Evolutionary conservation across 1,140 invertebrate genomes (phyloP), one percentile per base, ranked within the genome.

Genomic region (Popillia japonica): DNA sequence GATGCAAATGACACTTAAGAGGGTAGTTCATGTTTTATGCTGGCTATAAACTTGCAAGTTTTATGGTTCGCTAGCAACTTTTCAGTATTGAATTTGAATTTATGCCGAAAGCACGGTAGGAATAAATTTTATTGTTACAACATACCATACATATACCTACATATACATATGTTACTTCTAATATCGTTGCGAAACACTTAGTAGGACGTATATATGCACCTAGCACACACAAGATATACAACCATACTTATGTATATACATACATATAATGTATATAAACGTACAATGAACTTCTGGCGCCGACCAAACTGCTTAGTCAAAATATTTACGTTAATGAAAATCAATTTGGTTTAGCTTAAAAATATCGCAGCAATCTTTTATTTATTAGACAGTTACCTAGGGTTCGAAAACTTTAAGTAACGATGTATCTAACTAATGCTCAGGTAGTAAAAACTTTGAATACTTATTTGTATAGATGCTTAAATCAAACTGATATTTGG

Each of bases 31-130:
- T 68, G 8, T 68, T 68, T 68, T 68, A 68, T 34, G 61, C 22
- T 34, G 22, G 61, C 22, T 34, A 68, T 68, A 68, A 68, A 68
- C 17, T 7, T 10, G 61, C 27, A 23, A 68, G 23, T 27, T 68
- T 34, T 34, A 68, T 27, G 8, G 22, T 68, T 14, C 61, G 6
- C 20, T 68, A 68, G 22, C 27, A 68, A 68, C 20, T 68, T 68
- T 68, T 68, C 22, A 68, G 61, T 68, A 68, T 68, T 68, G 61
- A 68, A 68, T 68, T 68, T 68, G 22, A 68, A 34, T 34, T 68
- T 68, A 68, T 68, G 61, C 61, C 61, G 61, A 20, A 68, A 68
- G 61, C 20, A 34, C 22, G 8, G 17, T 64, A 64, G n/a, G 22
- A 68, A 68, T 68, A 68, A 68, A 22, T 68, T 68, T 55, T 55